Conservation (phyloP, 2,888 invertebrate species). For the Miltochrista miniata region DNA sequence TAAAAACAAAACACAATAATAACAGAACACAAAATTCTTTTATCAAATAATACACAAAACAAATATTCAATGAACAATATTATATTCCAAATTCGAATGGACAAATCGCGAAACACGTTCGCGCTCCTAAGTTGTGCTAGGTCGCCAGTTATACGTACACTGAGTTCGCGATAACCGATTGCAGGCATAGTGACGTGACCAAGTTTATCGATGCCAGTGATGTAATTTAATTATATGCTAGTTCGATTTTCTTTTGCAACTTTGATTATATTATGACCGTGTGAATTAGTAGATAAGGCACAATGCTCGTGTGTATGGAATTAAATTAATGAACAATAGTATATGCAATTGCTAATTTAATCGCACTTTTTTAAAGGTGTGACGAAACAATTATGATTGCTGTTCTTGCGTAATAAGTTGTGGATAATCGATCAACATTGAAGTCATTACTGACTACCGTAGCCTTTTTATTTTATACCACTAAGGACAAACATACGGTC, state of each 20-base stretch:
- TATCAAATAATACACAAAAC: conserved; percentile 1
- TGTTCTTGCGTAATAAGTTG: background rate
- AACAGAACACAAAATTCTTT: conserved; percentile 3
- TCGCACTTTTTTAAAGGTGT: conserved; percentile 1
- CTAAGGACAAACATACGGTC: too few species aligned
- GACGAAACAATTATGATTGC: background rate
- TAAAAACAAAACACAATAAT: background rate
- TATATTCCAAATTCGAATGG: conserved; percentile 22
- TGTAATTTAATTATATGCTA: conserved; percentile 26
- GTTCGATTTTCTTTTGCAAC: conserved; percentile 19
- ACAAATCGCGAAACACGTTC: conserved; percentile 26
- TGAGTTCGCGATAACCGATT: conserved; percentile 66
- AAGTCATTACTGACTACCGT: too few species aligned
- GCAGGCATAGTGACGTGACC: conserved; percentile 55
- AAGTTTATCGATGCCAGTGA: conserved; percentile 49
- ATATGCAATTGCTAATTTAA: conserved; percentile 6
- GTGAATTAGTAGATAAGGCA: conserved; percentile 9
- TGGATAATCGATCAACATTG: conserved; percentile 4
- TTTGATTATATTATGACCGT: conserved; percentile 5
- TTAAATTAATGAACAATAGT: conserved; percentile 7
- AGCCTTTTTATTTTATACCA: too few species aligned
- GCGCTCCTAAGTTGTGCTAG: conserved; percentile 35
- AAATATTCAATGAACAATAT: conserved; percentile 8
- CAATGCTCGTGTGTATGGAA: conserved; percentile 3
- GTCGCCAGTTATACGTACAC: conserved; percentile 40